Base-by-base conservation (phyloP, 1,140 invertebrate genomes). In the Anthonomus grandis region DNA sequence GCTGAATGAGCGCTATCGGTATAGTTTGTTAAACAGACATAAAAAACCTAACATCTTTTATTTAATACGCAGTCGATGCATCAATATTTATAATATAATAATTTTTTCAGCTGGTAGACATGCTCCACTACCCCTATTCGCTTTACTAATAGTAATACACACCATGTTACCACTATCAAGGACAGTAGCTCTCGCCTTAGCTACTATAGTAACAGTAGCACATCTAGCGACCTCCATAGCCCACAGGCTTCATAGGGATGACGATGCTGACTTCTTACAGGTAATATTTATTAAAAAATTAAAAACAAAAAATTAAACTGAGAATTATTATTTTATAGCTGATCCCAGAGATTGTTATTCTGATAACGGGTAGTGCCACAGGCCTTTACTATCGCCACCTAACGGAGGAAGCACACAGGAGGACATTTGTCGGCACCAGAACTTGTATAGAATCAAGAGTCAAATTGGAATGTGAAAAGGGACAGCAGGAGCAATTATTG, bases 391-490 rank as follows among this genome's bases (percentile, higher is more conserved):
- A 95, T 75, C 81, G 92, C 37, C 84, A 87, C 54, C 82, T 95
- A 74, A 93, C 91, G 0, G 85, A 93, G 61, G 80, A 83, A 3
- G 89, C 91, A 1, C 91, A 95, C 70, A 78, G 86, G 62, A 81
- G 85, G 63, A 93, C 92, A 5, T 95, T 95, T 67, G 84, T 87
- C 8, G 91, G 91, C 8, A 95, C 92, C 10, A 80, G 88, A 45
- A 92, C 87, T 2, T 93, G 91, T 57, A 90, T 97, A 27, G 92
- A 96, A 68, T 93, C 93, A 21, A 78, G 92, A 55, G 90, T 95
- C 27, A 93, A 94, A 74, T 76, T 94, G 23, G 92, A 95, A 76
- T 93, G 91, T 70, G 92, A 95, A 74, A 83, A 88, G 61, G 91
- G 94, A 65, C 91, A 94, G 60, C 89, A 95, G 73, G 93, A 96